A percentile compares a stretch with the other conserved stretches of the same genome.
These are phyloP conservation scores for Coptotermes formosanus DNA, from an alignment of 1,140 invertebrate genomes.

Conservation along the genomic window DNA sequence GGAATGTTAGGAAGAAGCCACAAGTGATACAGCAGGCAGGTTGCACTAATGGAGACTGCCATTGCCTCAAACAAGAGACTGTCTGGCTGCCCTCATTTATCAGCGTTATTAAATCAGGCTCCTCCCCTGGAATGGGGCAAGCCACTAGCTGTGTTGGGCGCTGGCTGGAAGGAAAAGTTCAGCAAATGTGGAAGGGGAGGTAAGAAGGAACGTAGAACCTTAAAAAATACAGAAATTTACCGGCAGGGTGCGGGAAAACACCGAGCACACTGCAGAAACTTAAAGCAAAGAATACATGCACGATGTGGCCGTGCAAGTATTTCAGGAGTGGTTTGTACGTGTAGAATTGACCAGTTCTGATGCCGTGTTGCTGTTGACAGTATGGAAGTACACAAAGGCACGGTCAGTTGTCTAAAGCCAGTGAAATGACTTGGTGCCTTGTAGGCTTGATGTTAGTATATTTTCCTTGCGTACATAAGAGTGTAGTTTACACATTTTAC, in stretches of 20 bases:
- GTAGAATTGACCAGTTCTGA: too few species aligned
- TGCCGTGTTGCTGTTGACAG: too few species aligned
- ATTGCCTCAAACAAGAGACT: conserved; percentile 1
- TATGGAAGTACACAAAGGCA: too few species aligned
- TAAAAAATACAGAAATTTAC: not conserved
- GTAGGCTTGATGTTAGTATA: too few species aligned
- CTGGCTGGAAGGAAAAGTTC: not conserved
- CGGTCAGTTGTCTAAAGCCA: too few species aligned
- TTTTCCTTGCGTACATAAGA: too few species aligned
- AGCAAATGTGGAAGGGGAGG: not conserved
- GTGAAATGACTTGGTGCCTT: too few species aligned
- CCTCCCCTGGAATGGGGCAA: not conserved
- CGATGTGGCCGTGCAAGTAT: too few species aligned
- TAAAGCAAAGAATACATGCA: not conserved
- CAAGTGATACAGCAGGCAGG: not conserved
- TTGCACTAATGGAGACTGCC: not conserved
- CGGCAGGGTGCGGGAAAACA: not conserved
- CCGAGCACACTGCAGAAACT: not conserved
- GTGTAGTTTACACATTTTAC: too few species aligned
- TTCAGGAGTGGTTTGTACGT: too few species aligned
- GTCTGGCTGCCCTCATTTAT: not conserved
- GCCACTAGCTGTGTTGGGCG: too few species aligned
- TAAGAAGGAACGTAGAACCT: not conserved
- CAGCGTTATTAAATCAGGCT: conserved; percentile 15
- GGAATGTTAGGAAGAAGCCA: not conserved